Evolutionary conservation across 2,888 invertebrate genomes (phyloP), one percentile per base, ranked within the genome.

Genomic region (Melieria crassipennis): DNA sequence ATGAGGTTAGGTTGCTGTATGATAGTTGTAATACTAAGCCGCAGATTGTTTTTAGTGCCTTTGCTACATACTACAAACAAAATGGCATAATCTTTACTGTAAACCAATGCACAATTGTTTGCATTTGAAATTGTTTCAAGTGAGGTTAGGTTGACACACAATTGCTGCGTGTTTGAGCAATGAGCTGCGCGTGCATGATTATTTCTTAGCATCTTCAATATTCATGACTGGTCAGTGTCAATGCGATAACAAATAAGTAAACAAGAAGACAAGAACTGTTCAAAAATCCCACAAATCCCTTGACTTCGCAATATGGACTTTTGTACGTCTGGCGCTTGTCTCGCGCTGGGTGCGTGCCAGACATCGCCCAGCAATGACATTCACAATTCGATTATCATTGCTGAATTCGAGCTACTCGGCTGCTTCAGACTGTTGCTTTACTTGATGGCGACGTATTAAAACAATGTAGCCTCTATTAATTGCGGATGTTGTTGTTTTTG

Each of bases 261-360:
- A 10, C 4, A 52, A 5, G 11, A 52, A n/a, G 11, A n/a, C 52
- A 13, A 52, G 4, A 52, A 52, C 0, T 13, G 13, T 52, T 52
- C 52, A 52, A 58, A 58, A 58, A 58, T 30, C n/a, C 4, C 5
- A 58, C n/a, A 58, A 9, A 58, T 58, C 58, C 16, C 16, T 30
- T 30, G 16, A 7, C 58, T 58, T 13, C 58, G 11, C 16, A 58
- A 52, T 57, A 3, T 10, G 57, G 62, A 62, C 47, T 47, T 62
- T 62, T 62, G 62, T 45, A 62, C 62, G 62, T 62, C 62, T 62
- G 47, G 45, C 62, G 62, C 5, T 11, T 11, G 62, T 62, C 46
- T 62, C 46, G 16, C 62, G 16, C 30, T 30, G 30, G 30, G 30
- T 30, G 30, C 30, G 30, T 30, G 6, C 10, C 10, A 30, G 13